Evolutionary conservation across 2,113 vertebrate genomes (phyloP), one percentile per base, ranked within the genome.

Genomic region (Gnathonemus longibarbis): DNA sequence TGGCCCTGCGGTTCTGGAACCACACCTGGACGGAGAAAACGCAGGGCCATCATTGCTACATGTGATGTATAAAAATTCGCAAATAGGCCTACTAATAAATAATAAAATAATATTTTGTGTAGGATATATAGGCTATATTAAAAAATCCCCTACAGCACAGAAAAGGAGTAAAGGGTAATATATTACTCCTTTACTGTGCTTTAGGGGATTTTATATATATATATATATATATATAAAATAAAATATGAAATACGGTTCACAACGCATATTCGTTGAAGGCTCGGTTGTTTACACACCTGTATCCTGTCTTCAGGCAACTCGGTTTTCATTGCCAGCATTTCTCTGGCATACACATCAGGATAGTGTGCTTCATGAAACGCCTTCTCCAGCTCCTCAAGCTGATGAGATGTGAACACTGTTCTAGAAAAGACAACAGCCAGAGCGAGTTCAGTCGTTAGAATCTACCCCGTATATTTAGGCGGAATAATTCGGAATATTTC

Each of bases 1-100:
- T 99, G 9, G 98, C 98, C 88, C 98, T 95, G 35, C 97, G 96
- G 95, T 99, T 99, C 93, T 99, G 98, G 94, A 99, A 99, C 98
- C 98, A 99, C 66, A 99, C 98, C 98, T 99, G 94, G 1, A 31
- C 1, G 19, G n/a, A 90, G 35, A 46, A 15, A 90, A 80, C 15
- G 13, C 10, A 83, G 10, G 80, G 42, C 46, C 48, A 21, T 77
- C 53, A 15, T 27, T n/a, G 35, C 45, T 70, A 48, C 53, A 56
- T 27, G 5, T 24, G 53, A 56, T 80, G 42, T 31, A 19, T 17
- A 53, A 89, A 53, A 19, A 9, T 15, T 19, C 17, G 7, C 8
- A 19, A 17, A 53, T 53, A n/a, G n/a, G n/a, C n/a, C n/a, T n/a
- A 53, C 17, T 17, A 53, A 50, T 49, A 11, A 48, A 7, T 46